A percentile compares a stretch with the other conserved stretches of the same genome.
Conservation (phyloP, 1,140 invertebrate species). For the Halictus rubicundus region DNA sequence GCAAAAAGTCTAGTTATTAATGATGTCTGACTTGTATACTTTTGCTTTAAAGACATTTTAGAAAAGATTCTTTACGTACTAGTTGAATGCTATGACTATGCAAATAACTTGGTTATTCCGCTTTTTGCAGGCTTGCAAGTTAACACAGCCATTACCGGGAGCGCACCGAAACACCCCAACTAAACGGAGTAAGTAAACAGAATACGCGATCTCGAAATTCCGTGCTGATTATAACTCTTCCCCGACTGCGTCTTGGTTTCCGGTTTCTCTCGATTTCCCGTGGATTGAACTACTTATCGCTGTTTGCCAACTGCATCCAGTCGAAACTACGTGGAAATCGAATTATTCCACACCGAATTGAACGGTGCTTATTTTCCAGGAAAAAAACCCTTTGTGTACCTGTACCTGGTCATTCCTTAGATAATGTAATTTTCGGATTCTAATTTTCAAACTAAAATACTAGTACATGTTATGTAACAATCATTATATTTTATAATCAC, state of each 20-base stretch:
- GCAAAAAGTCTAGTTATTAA: too few relatives aligned
- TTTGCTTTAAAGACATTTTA: neutral
- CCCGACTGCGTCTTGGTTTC: conserved; percentile 10
- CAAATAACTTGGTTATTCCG: conserved; percentile 9
- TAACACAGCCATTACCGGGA: neutral
- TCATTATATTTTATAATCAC: too few relatives aligned
- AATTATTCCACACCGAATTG: conserved; percentile 32
- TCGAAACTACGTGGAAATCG: conserved; percentile 18
- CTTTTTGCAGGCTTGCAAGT: conserved; percentile 27
- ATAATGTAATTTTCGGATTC: too few relatives aligned
- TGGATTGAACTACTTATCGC: conserved; percentile 57
- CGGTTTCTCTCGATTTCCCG: conserved; percentile 51
- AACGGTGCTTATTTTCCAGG: neutral
- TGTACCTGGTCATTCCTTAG: too few relatives aligned
- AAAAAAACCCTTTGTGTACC: too few relatives aligned
- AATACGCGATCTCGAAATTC: conserved; percentile 41
- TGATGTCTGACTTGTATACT: too few relatives aligned
- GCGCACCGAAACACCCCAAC: conserved; percentile 11
- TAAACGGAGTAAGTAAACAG: neutral
- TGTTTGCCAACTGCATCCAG: conserved; percentile 24
- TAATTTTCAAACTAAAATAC: too few relatives aligned
- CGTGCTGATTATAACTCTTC: conserved; percentile 40
- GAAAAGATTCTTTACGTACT: neutral
- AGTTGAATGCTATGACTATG: conserved; percentile 33
- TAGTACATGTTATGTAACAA: too few relatives aligned